Evolutionary conservation across 2,113 vertebrate genomes (phyloP).

Genomic region (Noctilio leporinus): DNA sequence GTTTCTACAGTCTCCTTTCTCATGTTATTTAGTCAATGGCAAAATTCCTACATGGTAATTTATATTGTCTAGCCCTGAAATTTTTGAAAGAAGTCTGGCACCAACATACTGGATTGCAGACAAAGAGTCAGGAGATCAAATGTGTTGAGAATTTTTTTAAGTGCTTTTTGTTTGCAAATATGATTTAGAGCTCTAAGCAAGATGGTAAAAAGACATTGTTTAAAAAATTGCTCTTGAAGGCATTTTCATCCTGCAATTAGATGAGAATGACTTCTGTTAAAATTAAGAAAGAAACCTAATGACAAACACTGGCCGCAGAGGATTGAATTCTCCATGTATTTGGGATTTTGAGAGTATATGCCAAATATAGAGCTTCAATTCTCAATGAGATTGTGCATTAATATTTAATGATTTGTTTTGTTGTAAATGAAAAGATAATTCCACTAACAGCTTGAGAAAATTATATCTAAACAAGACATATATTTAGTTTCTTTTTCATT

Average conservation of each 20-base stretch:
- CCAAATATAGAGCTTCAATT: background rate
- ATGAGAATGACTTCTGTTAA: conserved; percentile 6
- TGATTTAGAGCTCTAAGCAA: background rate
- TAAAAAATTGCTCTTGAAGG: background rate
- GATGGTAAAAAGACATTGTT: background rate
- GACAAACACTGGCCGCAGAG: background rate
- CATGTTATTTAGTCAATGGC: background rate
- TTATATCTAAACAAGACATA: background rate
- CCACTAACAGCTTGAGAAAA: conserved; percentile 14
- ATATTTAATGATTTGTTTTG: background rate
- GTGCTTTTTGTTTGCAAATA: background rate
- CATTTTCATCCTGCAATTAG: background rate
- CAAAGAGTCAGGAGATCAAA: background rate
- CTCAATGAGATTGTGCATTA: background rate
- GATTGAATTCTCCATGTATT: background rate
- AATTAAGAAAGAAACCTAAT: background rate
- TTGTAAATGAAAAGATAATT: background rate
- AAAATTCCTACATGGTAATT: conserved; percentile 33
- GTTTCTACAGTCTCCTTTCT: background rate
- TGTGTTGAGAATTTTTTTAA: background rate
- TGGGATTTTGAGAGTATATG: background rate
- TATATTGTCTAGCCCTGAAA: background rate
- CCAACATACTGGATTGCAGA: background rate
- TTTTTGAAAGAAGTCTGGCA: conserved; percentile 9
- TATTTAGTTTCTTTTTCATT: background rate